Conservation (phyloP, 2,888 invertebrate species). For the Aphodius granarius region DNA sequence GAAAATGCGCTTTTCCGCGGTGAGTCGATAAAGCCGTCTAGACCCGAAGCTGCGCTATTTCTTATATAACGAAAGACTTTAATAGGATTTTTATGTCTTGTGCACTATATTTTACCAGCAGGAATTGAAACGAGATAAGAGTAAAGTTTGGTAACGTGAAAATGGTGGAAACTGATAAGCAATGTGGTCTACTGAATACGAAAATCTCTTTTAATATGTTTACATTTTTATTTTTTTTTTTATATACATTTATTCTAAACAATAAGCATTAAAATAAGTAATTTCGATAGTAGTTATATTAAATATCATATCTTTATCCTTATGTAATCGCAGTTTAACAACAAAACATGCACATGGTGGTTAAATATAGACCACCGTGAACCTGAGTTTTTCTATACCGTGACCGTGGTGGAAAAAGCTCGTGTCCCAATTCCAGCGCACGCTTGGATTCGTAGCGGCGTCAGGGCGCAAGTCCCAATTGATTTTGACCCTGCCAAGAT, state of each 20-base stretch:
- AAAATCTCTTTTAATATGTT: too few relatives aligned
- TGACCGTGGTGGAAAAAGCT: constrained; percentile 22
- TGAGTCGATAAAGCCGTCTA: background rate
- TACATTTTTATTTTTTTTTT: too few relatives aligned
- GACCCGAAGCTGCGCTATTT: background rate
- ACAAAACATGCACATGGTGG: background rate
- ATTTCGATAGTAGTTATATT: too few relatives aligned
- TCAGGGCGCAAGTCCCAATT: constrained; percentile 34
- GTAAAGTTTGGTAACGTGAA: background rate
- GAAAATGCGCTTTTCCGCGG: background rate
- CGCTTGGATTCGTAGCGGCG: constrained; percentile 27
- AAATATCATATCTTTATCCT: background rate
- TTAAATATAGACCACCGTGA: background rate
- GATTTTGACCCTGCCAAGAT: constrained; percentile 30
- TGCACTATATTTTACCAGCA: background rate
- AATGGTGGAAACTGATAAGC: too few relatives aligned
- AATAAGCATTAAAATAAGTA: too few relatives aligned
- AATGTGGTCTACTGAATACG: too few relatives aligned
- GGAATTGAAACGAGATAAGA: background rate
- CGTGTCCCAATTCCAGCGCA: constrained; percentile 32
- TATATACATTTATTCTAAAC: too few relatives aligned
- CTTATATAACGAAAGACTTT: background rate
- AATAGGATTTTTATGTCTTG: background rate
- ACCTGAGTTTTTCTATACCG: background rate
- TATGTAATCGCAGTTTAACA: background rate